Conservation (phyloP, 1,140 invertebrate species). For the Drosophila repletoides region DNA sequence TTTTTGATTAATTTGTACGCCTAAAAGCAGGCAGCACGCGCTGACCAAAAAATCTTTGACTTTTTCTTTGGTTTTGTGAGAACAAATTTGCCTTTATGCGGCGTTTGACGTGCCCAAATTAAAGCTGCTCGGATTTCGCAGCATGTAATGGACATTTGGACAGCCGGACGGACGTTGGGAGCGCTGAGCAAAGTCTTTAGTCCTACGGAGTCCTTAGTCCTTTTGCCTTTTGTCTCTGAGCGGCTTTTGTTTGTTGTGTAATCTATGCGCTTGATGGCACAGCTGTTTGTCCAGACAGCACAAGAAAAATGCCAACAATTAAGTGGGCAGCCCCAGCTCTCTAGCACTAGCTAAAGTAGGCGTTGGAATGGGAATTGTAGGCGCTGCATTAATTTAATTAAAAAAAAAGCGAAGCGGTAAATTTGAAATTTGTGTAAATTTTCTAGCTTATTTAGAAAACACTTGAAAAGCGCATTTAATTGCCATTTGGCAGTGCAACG, state of each 20-base stretch:
- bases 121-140: conserved; percentile 69
- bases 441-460: conserved; percentile 76
- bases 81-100: conserved; percentile 75
- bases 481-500: conserved; percentile 29
- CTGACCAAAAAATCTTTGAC: conserved; percentile 24
- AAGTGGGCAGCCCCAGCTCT: conserved; percentile 52
- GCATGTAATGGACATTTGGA: conserved; percentile 4
- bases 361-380: conserved; percentile 25
- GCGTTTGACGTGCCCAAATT: conserved; percentile 70
- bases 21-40: conserved; percentile 43
- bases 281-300: conserved; percentile 73
- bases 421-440: conserved; percentile 79
- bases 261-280: conserved; percentile 79
- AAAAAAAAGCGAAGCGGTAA: conserved; percentile 49
- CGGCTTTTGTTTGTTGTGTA: conserved; percentile 79
- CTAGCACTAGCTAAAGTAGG: background rate
- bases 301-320: conserved; percentile 79
- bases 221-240: conserved; percentile 66
- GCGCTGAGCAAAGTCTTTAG: no score
- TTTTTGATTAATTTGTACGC: conserved; percentile 57
- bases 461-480: conserved; percentile 51
- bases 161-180: no score
- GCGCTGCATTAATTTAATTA: conserved; percentile 80
- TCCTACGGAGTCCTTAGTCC: no score
- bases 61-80: conserved; percentile 19